Evolutionary conservation across 2,888 invertebrate species (phyloP), one percentile per base, ranked within the genome.

Genomic region (Agrypnus murinus): DNA sequence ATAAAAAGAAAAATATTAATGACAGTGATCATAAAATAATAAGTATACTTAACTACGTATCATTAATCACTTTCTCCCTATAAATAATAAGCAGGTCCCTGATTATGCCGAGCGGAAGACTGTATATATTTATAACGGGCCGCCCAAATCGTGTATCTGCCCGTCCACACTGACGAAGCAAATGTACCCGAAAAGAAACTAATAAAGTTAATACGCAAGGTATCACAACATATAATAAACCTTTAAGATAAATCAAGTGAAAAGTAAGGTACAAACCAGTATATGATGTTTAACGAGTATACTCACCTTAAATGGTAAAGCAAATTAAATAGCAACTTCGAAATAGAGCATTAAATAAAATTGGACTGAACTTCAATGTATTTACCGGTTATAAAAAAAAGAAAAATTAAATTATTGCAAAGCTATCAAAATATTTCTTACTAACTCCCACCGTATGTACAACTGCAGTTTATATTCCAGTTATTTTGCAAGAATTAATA

Each of bases 61-160:
- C 70, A 73, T 73, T 70, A 73, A 73, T 71, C 73, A 73, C 67
- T 70, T 65, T 70, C 65, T 66, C 66, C 32, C 45, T 40, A 59
- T 66, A 66, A 70, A 65, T 65, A 70, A 65, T 58, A 36, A 68
- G 64, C 55, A 48, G 46, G 55, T 48, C 64, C 34, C 46, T 34
- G 63, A 65, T 70, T 65, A 70, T 76, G 73, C 74, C 74, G 74
- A 74, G 75, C 75, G 71, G 64, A 75, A 73, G 76, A 78, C 74
- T 78, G 78, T 81, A 79, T 79, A 79, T 80, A 80, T 80, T 78
- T 77, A 59, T 58, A 78, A 77, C 75, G 79, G 78, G 79, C 81
- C 79, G 79, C 81, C 81, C 80, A 80, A 81, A 79, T 75, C 81
- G 75, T 81, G 81, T 81, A 79, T 75, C 79, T 77, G 77, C 75